Conservation (phyloP, 2,888 invertebrate species). For the Ochropacha duplaris region DNA sequence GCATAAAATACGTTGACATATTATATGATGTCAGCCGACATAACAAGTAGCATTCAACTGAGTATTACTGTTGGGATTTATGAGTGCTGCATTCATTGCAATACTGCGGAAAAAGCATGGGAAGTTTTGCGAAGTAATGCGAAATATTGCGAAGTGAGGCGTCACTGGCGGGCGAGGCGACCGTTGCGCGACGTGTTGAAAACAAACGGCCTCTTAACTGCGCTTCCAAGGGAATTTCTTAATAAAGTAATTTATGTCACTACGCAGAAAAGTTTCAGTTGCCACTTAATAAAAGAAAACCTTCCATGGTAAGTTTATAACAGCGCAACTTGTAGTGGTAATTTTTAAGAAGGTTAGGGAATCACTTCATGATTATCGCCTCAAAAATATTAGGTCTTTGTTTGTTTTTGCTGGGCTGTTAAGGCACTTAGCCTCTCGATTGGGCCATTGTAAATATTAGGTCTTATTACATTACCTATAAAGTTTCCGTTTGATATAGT, state of each 20-base stretch:
- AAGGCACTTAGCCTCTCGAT: no score
- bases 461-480: no score
- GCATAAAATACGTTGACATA: neutral
- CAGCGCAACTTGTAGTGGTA: neutral
- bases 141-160: neutral
- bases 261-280: constrained; percentile 17
- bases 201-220: constrained; percentile 11
- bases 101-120: constrained; percentile 17
- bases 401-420: no score
- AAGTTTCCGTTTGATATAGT: no score
- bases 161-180: neutral
- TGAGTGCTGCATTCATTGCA: constrained; percentile 25
- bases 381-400: no score
- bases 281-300: constrained; percentile 18
- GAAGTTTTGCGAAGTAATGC: constrained; percentile 1
- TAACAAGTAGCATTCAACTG: neutral
- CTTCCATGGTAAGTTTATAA: constrained; percentile 10
- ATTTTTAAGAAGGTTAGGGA: no score
- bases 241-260: constrained; percentile 23
- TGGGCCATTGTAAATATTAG: no score
- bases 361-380: no score
- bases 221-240: constrained; percentile 17
- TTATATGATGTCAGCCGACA: neutral
- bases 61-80: constrained; percentile 19
- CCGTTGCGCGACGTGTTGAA: neutral